A percentile compares a stretch with the other conserved stretches of the same genome.
phyloP scores from a whole-genome alignment of 2,113 vertebrate genomes.

The Gobiocypris rarus region DNA sequence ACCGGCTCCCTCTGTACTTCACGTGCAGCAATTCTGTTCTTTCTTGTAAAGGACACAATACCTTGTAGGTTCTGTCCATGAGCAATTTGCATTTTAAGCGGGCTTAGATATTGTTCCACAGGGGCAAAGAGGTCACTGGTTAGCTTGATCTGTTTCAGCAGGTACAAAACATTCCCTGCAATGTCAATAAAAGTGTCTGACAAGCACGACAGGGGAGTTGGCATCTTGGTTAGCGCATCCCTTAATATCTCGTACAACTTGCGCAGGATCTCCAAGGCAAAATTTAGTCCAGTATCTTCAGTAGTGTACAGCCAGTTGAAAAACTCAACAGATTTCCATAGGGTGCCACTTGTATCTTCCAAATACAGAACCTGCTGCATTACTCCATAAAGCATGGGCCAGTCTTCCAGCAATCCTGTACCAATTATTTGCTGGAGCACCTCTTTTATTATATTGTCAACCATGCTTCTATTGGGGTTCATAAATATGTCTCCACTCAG shows the following conservation, averaged over 20 bases:
- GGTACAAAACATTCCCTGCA: slow-evolving; percentile 55
- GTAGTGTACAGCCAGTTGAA: slow-evolving; percentile 63
- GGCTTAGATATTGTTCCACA: slow-evolving; percentile 11
- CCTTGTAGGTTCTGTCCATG: slow-evolving; percentile 6
- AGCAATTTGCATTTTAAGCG: slow-evolving; percentile 26
- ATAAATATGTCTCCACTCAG: slow-evolving; percentile 43
- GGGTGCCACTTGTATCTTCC: slow-evolving; percentile 49
- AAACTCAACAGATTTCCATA: slow-evolving; percentile 60
- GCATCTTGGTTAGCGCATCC: slow-evolving; percentile 56
- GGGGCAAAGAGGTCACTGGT: slow-evolving; percentile 47
- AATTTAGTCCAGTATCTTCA: slow-evolving; percentile 62
- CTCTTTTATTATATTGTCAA: slow-evolving; percentile 53
- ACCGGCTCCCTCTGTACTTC: slow-evolving; percentile 59
- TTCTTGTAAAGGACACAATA: slow-evolving; percentile 20
- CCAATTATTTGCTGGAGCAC: slow-evolving; percentile 53
- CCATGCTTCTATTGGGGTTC: background rate
- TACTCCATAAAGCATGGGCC: slow-evolving; percentile 53
- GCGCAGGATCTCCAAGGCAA: slow-evolving; percentile 63
- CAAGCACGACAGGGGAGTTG: slow-evolving; percentile 18
- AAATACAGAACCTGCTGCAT: slow-evolving; percentile 63
- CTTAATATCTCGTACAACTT: slow-evolving; percentile 58
- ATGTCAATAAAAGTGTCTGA: slow-evolving; percentile 59
- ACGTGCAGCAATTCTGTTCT: slow-evolving; percentile 2
- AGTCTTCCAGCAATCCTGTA: slow-evolving; percentile 61
- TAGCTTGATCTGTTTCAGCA: slow-evolving; percentile 61